Conservation (phyloP, 2,888 invertebrate species). For the Ichneumoninae sp. region DNA sequence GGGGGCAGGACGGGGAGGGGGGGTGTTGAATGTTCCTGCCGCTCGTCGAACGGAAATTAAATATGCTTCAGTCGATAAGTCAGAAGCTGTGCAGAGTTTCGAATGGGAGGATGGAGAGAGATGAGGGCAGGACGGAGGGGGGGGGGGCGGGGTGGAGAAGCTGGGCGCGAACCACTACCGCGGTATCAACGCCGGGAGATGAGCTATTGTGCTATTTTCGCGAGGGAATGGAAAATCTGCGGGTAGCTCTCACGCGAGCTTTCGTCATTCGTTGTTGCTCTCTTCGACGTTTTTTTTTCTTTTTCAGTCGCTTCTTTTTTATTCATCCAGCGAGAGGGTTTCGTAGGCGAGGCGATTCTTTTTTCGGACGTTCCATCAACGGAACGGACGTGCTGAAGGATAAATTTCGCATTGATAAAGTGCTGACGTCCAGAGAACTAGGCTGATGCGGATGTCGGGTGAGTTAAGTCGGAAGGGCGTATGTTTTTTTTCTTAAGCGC, state of each 20-base stretch:
- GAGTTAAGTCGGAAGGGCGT: too few relatives aligned
- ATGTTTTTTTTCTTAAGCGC: too few relatives aligned
- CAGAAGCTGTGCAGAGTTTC: slow-evolving; percentile 70
- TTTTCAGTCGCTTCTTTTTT: slow-evolving; percentile 22
- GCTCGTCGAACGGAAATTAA: slow-evolving; percentile 83
- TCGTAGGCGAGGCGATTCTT: slow-evolving; percentile 38
- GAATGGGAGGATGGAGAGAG: slow-evolving; percentile 22
- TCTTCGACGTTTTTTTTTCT: slow-evolving; percentile 12
- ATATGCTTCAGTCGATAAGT: slow-evolving; percentile 84
- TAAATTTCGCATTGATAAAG: slow-evolving; percentile 66
- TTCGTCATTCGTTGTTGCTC: slow-evolving; percentile 57
- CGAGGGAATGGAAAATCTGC: slow-evolving; percentile 78
- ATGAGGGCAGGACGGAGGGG: not conserved
- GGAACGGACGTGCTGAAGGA: slow-evolving; percentile 64
- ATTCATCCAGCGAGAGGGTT: slow-evolving; percentile 20
- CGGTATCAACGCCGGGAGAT: slow-evolving; percentile 82
- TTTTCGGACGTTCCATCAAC: slow-evolving; percentile 62
- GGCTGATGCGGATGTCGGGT: not conserved
- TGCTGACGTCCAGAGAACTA: slow-evolving; percentile 28
- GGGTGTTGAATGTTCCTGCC: slow-evolving; percentile 47
- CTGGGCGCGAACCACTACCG: slow-evolving; percentile 70
- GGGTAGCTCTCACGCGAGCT: slow-evolving; percentile 65
- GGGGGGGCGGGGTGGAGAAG: slow-evolving; percentile 36
- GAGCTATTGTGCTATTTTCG: slow-evolving; percentile 83
- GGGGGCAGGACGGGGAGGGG: slow-evolving; percentile 48